Evolutionary conservation across 2,797 vertebrate genomes (phyloP), one percentile per base, ranked within the genome.

Genomic region (Glossophaga mutica): DNA sequence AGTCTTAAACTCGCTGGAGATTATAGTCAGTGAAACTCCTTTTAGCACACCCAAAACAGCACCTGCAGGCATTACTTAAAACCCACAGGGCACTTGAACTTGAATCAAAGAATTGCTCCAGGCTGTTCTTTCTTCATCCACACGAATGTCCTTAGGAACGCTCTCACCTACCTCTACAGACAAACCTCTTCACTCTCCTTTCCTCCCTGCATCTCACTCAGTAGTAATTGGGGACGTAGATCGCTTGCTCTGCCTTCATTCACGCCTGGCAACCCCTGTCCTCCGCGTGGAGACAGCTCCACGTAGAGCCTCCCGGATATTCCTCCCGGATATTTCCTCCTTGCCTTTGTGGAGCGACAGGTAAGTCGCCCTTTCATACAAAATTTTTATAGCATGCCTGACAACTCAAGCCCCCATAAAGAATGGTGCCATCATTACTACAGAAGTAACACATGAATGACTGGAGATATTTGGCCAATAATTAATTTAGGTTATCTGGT

Each of bases 71-170:
- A 94, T 95, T 76, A 73, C 44, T 94, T 86, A 88, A 94, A 90
- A 91, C 34, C 70, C 95, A 89, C 88, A 84, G 82, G 67, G 88
- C 46, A 95, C 78, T 90, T 96, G 77, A 97, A 96, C 85, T 57
- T 65, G 92, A 96, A 96, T 90, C 97, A 96, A 92, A 96, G 81
- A 89, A 91, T 82, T 50, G 73, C 77, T 67, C 18, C 18, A 67
- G 88, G 92, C 68, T 82, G 22, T 74, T 24, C 71, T 94, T 96
- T 94, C 77, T 92, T 96, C 19, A 79, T 39, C 21, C 62, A 74
- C 26, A 59, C 0, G 8, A 94, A 73, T 74, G 78, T 85, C 57
- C 73, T 78, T 34, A 55, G 16, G 68, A 87, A 67, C 86, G 55
- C 73, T 44, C 76, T 88, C 52, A 86, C 37, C n/a, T 39, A 16